Percentiles rank a stretch among this genome's conserved stretches.
phyloP scores from a whole-genome alignment of 2,888 invertebrate genomes.

The Beris morrisii region DNA sequence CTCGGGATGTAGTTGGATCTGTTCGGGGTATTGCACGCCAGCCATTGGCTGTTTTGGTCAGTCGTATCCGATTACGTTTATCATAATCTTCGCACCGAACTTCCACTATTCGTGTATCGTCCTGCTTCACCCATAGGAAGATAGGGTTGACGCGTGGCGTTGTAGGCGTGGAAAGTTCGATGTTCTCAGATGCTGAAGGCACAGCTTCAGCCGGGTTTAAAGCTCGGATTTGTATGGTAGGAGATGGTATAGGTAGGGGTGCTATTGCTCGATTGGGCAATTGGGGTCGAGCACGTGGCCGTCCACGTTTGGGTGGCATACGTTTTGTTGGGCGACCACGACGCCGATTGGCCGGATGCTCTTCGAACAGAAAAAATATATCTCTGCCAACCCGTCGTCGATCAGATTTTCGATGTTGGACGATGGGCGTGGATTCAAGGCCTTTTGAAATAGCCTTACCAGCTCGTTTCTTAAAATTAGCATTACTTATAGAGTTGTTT shows the following conservation, averaged over 20 bases:
- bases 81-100: slow-evolving; percentile 88
- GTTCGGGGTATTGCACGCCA: slow-evolving; percentile 84
- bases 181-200: background rate
- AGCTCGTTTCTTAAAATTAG: slow-evolving; percentile 16
- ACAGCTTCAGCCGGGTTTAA: slow-evolving; percentile 3
- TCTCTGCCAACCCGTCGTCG: slow-evolving; percentile 54
- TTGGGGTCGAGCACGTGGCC: background rate
- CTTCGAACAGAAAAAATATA: slow-evolving; percentile 54
- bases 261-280: background rate
- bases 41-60: slow-evolving; percentile 78
- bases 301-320: slow-evolving; percentile 16
- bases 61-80: slow-evolving; percentile 78
- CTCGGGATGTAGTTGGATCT: slow-evolving; percentile 56
- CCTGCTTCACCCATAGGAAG: slow-evolving; percentile 82
- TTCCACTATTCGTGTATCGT: slow-evolving; percentile 77
- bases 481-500: slow-evolving; percentile 18
- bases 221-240: background rate
- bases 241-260: background rate
- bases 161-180: slow-evolving; percentile 12
- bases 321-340: slow-evolving; percentile 45
- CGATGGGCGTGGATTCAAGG: slow-evolving; percentile 19
- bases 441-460: slow-evolving; percentile 9
- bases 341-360: slow-evolving; percentile 48
- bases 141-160: slow-evolving; percentile 74
- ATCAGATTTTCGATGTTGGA: slow-evolving; percentile 51